A percentile compares a stretch with the other conserved stretches of the same genome.
Evolutionary conservation across 2,888 invertebrate genomes (phyloP).

Genomic region (Metellina segmentata): DNA sequence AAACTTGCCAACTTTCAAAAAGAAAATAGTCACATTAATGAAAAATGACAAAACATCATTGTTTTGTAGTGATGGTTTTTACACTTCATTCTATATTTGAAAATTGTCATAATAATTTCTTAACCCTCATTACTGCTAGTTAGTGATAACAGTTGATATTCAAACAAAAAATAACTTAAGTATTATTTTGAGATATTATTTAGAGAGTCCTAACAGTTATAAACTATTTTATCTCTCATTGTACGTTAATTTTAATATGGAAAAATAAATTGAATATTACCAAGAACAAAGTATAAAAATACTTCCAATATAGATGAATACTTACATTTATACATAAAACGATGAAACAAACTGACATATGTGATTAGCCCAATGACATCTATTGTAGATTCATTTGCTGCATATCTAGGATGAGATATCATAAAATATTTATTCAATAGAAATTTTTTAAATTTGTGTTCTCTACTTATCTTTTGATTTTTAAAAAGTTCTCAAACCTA

Average conservation of each 20-base stretch:
- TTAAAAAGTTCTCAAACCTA: background rate
- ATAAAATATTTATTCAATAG: background rate
- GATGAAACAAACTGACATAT: conserved; percentile 64
- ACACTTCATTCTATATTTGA: too few species aligned
- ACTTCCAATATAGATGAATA: background rate
- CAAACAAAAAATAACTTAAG: too few species aligned
- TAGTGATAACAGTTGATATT: too few species aligned
- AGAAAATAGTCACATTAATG: background rate
- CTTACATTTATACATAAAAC: conserved; percentile 74
- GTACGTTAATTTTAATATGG: background rate
- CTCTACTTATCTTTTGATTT: background rate
- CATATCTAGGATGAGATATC: conserved; percentile 38
- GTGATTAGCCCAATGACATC: conserved; percentile 69
- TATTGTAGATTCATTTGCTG: conserved; percentile 58
- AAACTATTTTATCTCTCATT: background rate
- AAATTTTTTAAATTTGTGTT: background rate
- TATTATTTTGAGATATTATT: too few species aligned
- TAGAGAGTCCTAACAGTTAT: too few species aligned
- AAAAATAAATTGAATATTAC: background rate
- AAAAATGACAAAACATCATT: background rate
- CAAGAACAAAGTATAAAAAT: background rate
- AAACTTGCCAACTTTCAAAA: conserved; percentile 63
- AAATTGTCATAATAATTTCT: too few species aligned
- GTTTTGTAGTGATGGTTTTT: too few species aligned
- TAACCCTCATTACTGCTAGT: too few species aligned